Evolutionary conservation across 2,888 invertebrate species (phyloP).

Genomic region (Idaea straminata): DNA sequence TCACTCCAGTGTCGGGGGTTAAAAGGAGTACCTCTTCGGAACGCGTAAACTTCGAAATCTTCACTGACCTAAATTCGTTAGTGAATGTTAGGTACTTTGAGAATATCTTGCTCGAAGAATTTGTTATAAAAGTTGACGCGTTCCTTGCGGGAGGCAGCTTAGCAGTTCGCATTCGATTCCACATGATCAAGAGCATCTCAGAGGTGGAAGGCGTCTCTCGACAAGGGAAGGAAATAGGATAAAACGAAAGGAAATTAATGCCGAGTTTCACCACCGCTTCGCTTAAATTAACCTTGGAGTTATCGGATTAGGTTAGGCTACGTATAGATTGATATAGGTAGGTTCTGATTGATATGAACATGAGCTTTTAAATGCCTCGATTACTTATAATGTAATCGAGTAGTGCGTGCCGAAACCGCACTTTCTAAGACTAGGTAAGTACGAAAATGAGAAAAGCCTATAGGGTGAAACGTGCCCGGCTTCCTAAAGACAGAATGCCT

Average conservation of each 20-base stretch:
- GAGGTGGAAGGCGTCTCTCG: constrained; percentile 79
- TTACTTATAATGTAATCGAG: constrained; percentile 27
- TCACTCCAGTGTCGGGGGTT: constrained; percentile 55
- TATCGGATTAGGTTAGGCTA: constrained; percentile 27
- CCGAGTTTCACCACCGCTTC: constrained; percentile 73
- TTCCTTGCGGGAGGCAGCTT: constrained; percentile 69
- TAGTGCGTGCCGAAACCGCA: constrained; percentile 32
- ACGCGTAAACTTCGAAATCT: constrained; percentile 45
- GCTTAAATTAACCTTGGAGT: constrained; percentile 47
- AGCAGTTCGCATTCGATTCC: constrained; percentile 73
- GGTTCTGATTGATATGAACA: constrained; percentile 38
- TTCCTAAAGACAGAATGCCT: constrained; percentile 44
- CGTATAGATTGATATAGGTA: neutral
- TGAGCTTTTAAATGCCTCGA: constrained; percentile 29
- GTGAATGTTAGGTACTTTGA: constrained; percentile 13
- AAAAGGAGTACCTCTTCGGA: constrained; percentile 58
- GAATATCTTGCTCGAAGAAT: constrained; percentile 21
- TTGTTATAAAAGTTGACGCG: constrained; percentile 43
- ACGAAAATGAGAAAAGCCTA: constrained; percentile 51
- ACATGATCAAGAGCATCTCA: constrained; percentile 64
- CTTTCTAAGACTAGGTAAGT: constrained; percentile 33
- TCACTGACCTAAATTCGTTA: constrained; percentile 23
- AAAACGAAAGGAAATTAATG: constrained; percentile 48
- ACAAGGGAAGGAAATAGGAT: constrained; percentile 68
- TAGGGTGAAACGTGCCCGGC: constrained; percentile 46